Evolutionary conservation across 2,797 vertebrate species (phyloP), one percentile per base, ranked within the genome.

Genomic region (Phyllotis vaccarum): DNA sequence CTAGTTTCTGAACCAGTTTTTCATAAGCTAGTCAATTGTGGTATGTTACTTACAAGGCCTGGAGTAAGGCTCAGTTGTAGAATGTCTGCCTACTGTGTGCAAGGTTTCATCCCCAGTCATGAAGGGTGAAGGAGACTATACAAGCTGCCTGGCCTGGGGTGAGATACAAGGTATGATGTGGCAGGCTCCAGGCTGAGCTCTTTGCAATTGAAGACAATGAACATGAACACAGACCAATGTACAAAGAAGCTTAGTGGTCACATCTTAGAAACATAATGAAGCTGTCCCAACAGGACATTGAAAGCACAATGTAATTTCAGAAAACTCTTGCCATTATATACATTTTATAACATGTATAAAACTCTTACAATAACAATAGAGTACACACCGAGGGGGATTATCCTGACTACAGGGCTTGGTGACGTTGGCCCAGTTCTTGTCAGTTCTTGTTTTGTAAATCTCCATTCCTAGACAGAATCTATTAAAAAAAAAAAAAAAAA

Each of bases 1-100:
- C 46, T 81, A 74, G 76, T 82, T 82, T 86, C 85, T 92, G n/a
- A 95, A 83, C 91, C 86, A 54, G 12, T 74, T 40, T 81, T 64
- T 89, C 22, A 87, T 60, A 86, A 87, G 91, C 24, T 49, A 7
- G 21, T 62, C 49, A 27, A 34, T 49, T 78, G 12, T 49, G 34
- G 16, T 62, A 85, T 93, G 49, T 58, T 37, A 75, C 54, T 86
- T 85, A 60, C 14, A 46, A 49, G n/a, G 24, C 31, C 37, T 52
- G 7, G 31, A 13, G 27, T 29, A 13, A 7, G 9, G 34, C 58
- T 64, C 87, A 89, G 4, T 7, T 34, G 43, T 78, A 79, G 22
- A 66, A 29, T 6, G 24, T 40, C 76, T 52, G 46, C 37, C 27
- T 90, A 21, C 9, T 54, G 10, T 56, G 16, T 52, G 5, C 17